A percentile compares a stretch with the other conserved stretches of the same genome.
Evolutionary conservation across 2,113 vertebrate genomes (phyloP).

Genomic region (Cygnus atratus): DNA sequence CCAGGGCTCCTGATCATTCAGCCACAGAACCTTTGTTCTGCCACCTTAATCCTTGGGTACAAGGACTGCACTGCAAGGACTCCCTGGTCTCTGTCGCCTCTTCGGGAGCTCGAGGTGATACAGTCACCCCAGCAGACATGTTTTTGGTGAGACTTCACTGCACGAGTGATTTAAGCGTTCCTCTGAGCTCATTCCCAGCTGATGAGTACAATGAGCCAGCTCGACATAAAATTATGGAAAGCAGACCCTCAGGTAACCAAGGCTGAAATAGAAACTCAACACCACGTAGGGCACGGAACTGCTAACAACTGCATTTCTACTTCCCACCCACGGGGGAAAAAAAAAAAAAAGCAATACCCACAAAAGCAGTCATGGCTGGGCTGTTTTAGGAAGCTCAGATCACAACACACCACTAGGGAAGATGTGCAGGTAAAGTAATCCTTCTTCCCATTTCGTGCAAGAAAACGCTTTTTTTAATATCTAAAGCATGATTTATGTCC

Average conservation of each 20-base stretch:
- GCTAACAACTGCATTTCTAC: neutral
- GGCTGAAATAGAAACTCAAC: neutral
- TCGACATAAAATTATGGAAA: neutral
- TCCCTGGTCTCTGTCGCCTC: neutral
- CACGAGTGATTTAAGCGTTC: neutral
- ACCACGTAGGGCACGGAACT: too few species aligned
- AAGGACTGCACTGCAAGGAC: conserved; percentile 12
- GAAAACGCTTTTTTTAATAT: neutral
- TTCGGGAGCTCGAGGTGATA: neutral
- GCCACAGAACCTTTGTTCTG: neutral
- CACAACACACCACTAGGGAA: neutral
- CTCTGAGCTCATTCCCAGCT: neutral
- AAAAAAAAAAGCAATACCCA: neutral
- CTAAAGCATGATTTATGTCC: neutral
- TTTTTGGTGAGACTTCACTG: neutral
- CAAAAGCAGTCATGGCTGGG: neutral
- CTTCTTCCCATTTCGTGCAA: neutral
- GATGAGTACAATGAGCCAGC: neutral
- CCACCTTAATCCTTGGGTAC: neutral
- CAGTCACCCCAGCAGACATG: conserved; percentile 4
- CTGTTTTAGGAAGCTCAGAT: neutral
- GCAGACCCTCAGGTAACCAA: neutral
- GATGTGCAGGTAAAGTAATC: neutral
- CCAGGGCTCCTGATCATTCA: neutral
- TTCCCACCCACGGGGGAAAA: accelerated